Base-by-base conservation (phyloP, 2,888 invertebrate genomes). In the Lasius platythorax region DNA sequence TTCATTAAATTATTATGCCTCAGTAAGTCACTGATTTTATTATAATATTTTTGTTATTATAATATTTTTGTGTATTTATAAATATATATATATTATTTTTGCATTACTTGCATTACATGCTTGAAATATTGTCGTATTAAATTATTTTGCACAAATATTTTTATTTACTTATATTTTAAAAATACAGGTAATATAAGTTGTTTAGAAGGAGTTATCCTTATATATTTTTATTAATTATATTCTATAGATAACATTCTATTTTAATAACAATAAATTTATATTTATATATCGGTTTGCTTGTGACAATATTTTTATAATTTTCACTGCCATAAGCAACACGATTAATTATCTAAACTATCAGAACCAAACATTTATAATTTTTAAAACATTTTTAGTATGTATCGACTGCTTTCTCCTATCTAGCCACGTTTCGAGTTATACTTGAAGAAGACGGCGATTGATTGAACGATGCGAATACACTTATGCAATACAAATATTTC, bases 1-100 rank as follows among this genome's bases (percentile, higher is more conserved):
- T 37, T 76, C 76, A 23, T 66, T 76, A 53, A 56, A 76, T 66
- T 76, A 76, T 40, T 76, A 76, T 40, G 53, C 66, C 11, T 76
- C 76, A 9, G 66, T 76, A 18, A 76, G 76, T 66, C 8, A 33
- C 15, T n/a, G 8, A 76, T 53, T 64, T 76, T 66, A 64, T 64
- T 46, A 64, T 8, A 61, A 9, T 40, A 40, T 30, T 73, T 73
- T 46, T 58, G 23, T 75, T 64, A 63, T 43, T 30, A 15, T 30
- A 2, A 33, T 37, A 37, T 18, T 67, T 30, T 46, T 46, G 37
- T 30, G 18, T 30, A 9, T 43, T 50, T 50, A 50, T 50, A 4
- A 50, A 50, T 50, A n/a, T 50, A 15, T 11, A 1, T 28, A 1
- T 28, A 61, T 30, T n/a, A 37, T 9, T 58, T 72, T 58, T 72